A percentile compares a stretch with the other conserved stretches of the same genome.
These are phyloP conservation scores for Mylabris phalerata DNA, from an alignment of 1,140 invertebrate species.

Conservation along the genomic window DNA sequence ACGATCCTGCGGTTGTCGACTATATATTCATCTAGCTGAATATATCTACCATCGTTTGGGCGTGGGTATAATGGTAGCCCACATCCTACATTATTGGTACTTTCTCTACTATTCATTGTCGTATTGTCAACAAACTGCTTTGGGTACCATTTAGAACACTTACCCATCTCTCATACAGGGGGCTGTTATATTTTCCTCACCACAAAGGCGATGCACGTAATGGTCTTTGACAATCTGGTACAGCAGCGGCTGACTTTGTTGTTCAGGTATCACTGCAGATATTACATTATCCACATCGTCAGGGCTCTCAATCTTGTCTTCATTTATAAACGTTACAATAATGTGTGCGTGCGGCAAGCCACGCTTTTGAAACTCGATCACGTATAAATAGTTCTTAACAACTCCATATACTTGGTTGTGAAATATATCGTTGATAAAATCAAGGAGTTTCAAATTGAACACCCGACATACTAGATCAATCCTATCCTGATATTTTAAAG, in stretches of 20 bases:
- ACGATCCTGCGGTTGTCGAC: too few relatives aligned
- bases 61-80: too few relatives aligned
- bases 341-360: constrained; percentile 7
- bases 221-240: constrained; percentile 39
- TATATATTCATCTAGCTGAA: too few relatives aligned
- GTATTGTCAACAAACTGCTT: background rate
- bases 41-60: too few relatives aligned
- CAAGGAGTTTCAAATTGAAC: constrained; percentile 7
- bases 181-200: constrained; percentile 15
- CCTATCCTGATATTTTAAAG: background rate
- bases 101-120: background rate
- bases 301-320: background rate
- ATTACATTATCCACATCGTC: constrained; percentile 39
- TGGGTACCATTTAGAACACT: constrained; percentile 1
- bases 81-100: too few relatives aligned
- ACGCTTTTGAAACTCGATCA: constrained; percentile 17
- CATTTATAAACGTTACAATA: background rate
- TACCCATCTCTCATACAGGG: constrained; percentile 14
- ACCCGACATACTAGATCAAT: constrained; percentile 8
- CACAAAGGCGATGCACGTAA: constrained; percentile 49
- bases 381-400: constrained; percentile 4
- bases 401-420: constrained; percentile 9
- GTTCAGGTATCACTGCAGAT: constrained; percentile 49
- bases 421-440: constrained; percentile 5
- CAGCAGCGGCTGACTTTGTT: constrained; percentile 37